Percentiles rank a stretch among this genome's conserved stretches.
Evolutionary conservation across 1,140 invertebrate genomes (phyloP).

Genomic region (Lucilia sericata): DNA sequence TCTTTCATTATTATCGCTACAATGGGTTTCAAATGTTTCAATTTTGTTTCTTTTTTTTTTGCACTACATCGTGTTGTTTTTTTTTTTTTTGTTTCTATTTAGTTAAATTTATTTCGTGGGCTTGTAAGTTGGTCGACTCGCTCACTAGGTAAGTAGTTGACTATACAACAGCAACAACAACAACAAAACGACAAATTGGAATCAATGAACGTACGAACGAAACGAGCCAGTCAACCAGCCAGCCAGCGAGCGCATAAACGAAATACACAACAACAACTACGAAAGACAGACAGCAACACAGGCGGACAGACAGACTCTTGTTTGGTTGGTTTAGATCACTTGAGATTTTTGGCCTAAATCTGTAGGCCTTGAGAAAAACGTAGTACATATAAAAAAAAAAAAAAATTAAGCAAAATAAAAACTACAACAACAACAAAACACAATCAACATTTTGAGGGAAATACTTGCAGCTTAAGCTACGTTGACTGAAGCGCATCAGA

Average conservation of each 20-base stretch:
- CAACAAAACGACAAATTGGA: not conserved
- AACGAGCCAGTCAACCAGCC: not conserved
- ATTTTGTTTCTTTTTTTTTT: not conserved
- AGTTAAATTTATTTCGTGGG: slow-evolving; percentile 10
- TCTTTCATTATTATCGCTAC: slow-evolving; percentile 27
- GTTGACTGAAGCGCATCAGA: not conserved
- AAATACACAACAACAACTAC: not conserved
- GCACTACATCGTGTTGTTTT: not conserved
- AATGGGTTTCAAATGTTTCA: not conserved
- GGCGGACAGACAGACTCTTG: slow-evolving; percentile 24
- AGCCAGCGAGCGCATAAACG: slow-evolving; percentile 13
- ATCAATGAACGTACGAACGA: slow-evolving; percentile 22
- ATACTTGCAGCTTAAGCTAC: slow-evolving; percentile 37
- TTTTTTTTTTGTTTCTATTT: not conserved
- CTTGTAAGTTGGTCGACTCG: slow-evolving; percentile 28
- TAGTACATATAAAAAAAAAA: slow-evolving; percentile 28
- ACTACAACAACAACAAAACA: not conserved
- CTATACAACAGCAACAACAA: not conserved
- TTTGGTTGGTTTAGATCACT: slow-evolving; percentile 48
- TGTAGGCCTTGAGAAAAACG: slow-evolving; percentile 49
- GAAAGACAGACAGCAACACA: not conserved
- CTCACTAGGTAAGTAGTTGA: slow-evolving; percentile 28
- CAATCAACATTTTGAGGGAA: slow-evolving; percentile 1
- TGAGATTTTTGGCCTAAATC: slow-evolving; percentile 50
- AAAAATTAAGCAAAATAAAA: not conserved